Percentiles rank a stretch among this genome's conserved stretches.
phyloP scores from a whole-genome alignment of 2,113 vertebrate species.

The Hippocampus guttulatus region DNA sequence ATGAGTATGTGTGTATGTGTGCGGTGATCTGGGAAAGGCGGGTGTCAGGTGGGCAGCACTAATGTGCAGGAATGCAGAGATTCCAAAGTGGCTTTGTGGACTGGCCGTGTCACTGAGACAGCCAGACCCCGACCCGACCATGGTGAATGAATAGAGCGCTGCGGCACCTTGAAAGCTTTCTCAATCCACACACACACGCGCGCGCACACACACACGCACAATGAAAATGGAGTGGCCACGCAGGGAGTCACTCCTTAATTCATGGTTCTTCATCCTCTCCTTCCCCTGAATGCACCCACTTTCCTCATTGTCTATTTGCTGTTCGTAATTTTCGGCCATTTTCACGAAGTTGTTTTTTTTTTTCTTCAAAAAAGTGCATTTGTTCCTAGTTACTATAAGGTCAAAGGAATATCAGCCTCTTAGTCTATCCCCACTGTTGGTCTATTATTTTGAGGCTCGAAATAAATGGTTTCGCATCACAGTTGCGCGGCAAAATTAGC shows the following conservation, averaged over 20 bases:
- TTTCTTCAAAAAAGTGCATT: too few relatives aligned
- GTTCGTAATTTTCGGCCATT: too few relatives aligned
- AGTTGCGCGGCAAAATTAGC: too few relatives aligned
- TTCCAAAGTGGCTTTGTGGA: constrained; percentile 73
- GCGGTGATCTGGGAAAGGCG: constrained; percentile 58
- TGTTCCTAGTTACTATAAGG: too few relatives aligned
- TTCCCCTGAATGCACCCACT: neutral
- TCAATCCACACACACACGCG: constrained; percentile 21
- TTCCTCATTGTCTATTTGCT: neutral
- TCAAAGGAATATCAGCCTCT: too few relatives aligned
- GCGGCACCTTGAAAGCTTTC: constrained; percentile 60
- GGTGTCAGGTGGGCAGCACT: constrained; percentile 72
- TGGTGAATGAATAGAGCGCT: constrained; percentile 60
- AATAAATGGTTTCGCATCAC: too few relatives aligned
- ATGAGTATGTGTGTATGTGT: constrained; percentile 31
- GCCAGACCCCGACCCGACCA: constrained; percentile 44
- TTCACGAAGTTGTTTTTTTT: too few relatives aligned
- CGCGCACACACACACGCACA: constrained; percentile 23
- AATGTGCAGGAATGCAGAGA: constrained; percentile 73
- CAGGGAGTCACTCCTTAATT: neutral
- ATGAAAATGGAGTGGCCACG: neutral
- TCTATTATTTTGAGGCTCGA: too few relatives aligned
- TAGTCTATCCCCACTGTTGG: too few relatives aligned
- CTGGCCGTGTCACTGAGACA: constrained; percentile 59
- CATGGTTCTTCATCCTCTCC: neutral